A percentile compares a stretch with the other conserved stretches of the same genome.
phyloP scores from a whole-genome alignment of 2,888 invertebrate genomes.

The Stomorhina lunata region DNA sequence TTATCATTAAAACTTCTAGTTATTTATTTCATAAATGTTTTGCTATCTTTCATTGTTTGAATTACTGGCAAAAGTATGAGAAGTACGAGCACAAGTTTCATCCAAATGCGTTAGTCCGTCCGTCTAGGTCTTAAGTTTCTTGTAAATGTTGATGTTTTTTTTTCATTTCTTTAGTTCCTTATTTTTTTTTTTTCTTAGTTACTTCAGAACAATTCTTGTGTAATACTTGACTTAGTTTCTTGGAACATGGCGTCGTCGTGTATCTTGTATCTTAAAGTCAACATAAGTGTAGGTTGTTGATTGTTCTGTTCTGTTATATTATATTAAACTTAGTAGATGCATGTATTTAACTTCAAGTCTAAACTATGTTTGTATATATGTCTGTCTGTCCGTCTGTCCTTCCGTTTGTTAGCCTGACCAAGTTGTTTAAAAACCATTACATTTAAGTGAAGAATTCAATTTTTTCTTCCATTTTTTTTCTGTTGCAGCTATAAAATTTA shows the following conservation, averaged over 20 bases:
- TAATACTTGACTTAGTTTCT: slow-evolving; percentile 58
- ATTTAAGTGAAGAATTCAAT: slow-evolving; percentile 57
- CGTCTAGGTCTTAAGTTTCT: slow-evolving; percentile 27
- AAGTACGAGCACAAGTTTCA: slow-evolving; percentile 26
- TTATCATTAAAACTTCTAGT: slow-evolving; percentile 1
- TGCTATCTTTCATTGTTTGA: slow-evolving; percentile 33
- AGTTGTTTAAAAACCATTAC: slow-evolving; percentile 63
- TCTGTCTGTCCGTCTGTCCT: background rate
- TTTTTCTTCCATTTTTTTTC: slow-evolving; percentile 3
- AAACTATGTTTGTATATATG: background rate
- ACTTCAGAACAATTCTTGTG: slow-evolving; percentile 36
- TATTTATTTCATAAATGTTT: slow-evolving; percentile 49
- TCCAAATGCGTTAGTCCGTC: background rate
- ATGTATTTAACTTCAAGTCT: too few relatives aligned
- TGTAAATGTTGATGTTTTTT: slow-evolving; percentile 10
- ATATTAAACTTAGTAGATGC: too few relatives aligned
- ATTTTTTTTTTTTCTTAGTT: slow-evolving; percentile 17
- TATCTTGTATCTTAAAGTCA: slow-evolving; percentile 54
- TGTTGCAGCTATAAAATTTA: slow-evolving; percentile 17
- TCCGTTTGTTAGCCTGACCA: slow-evolving; percentile 47
- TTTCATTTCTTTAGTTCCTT: background rate
- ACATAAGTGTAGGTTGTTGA: slow-evolving; percentile 48
- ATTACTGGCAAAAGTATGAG: slow-evolving; percentile 21
- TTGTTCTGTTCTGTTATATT: background rate
- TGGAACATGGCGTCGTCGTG: slow-evolving; percentile 53